A percentile compares a stretch with the other conserved stretches of the same genome.
phyloP scores from a whole-genome alignment of 1,140 invertebrate species.

The Zaprionus africanus region DNA sequence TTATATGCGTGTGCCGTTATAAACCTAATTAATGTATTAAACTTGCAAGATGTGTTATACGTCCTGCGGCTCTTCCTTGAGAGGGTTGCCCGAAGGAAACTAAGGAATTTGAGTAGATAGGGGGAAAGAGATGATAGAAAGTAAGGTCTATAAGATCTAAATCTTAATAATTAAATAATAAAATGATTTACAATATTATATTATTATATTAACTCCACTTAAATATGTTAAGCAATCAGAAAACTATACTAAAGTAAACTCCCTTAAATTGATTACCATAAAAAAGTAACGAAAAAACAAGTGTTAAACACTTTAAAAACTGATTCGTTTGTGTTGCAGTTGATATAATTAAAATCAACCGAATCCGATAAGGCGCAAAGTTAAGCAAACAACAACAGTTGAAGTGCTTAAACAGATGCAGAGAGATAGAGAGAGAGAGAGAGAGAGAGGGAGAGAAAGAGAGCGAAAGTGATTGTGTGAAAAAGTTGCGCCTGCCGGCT shows the following conservation, averaged over 20 bases:
- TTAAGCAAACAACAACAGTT: not conserved
- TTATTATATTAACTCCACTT: too few species aligned
- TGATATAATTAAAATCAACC: conserved; percentile 6
- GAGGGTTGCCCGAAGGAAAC: conserved; percentile 15
- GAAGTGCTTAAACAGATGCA: not conserved
- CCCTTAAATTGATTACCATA: not conserved
- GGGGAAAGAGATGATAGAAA: too few species aligned
- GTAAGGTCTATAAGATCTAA: too few species aligned
- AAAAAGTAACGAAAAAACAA: not conserved
- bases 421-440: not conserved
- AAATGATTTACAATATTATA: too few species aligned
- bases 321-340: not conserved
- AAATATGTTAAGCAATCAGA: not conserved
- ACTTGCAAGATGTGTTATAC: conserved; percentile 62
- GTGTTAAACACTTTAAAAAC: not conserved
- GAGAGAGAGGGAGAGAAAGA: not conserved
- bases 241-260: not conserved
- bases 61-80: conserved; percentile 4
- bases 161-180: too few species aligned
- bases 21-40: conserved; percentile 79
- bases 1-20: conserved; percentile 65
- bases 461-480: not conserved
- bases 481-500: not conserved
- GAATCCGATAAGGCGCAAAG: not conserved
- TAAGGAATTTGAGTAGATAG: too few species aligned